Evolutionary conservation across 1,140 invertebrate genomes (phyloP), one percentile per base, ranked within the genome.

Genomic region (Drosophila micromelanica): DNA sequence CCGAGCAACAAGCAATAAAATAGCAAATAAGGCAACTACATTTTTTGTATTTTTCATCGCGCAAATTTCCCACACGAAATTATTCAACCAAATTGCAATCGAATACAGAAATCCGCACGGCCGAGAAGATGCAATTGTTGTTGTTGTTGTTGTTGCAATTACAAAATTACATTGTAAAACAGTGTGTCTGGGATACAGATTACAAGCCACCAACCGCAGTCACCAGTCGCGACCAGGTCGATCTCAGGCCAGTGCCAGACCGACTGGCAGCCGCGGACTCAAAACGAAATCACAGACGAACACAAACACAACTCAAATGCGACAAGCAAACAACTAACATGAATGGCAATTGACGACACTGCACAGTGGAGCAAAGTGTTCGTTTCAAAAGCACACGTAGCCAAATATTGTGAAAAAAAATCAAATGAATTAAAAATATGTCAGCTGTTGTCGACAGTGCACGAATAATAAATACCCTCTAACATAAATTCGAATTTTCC

Each of bases 81-180:
- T 43, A 65, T 57, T 64, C 45, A 56, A 65, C 32, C 46, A 59
- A 72, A 51, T 65, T 73, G 63, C 63, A 73, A 67, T 67, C 55
- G 48, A 70, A 70, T 68, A 37, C 27, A 37, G 32, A 43, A 52
- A 67, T 23, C 15, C 30, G 17, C 30, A 48, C n/a, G 57, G 40
- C 61, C 9, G 48, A 52, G 67, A 52, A 62, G 63, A 67, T 76
- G 68, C 57, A 86, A 85, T 67, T 81, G 69, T 52, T 56, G 23
- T 54, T 68, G 51, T 69, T 69, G 45, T 72, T 70, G 71, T 43
- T 64, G 49, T 71, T 89, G 76, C 69, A 82, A 87, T 86, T 87
- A 79, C 82, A 82, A 82, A 86, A 86, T 86, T 86, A 82, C 82
- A 86, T 70, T 82, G 80, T 85, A 85, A 79, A 85, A 76, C 63